A percentile compares a stretch with the other conserved stretches of the same genome.
Evolutionary conservation across 1,140 invertebrate species (phyloP).

Genomic region (Nymphalis io): DNA sequence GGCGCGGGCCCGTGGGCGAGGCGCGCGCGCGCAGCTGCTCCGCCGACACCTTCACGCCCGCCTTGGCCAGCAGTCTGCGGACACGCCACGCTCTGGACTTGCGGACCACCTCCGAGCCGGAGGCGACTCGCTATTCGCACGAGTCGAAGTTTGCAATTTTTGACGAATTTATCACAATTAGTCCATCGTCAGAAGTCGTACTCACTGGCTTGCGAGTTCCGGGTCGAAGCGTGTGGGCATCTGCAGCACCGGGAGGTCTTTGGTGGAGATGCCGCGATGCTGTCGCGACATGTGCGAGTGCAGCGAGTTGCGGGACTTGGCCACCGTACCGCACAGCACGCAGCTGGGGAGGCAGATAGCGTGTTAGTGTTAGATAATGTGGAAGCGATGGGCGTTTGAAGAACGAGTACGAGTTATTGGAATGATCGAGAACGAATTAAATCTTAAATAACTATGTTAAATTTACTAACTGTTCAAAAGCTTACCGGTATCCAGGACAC

Average conservation of each 20-base stretch:
- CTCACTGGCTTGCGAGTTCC: conserved; percentile 88
- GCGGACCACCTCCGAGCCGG: no score
- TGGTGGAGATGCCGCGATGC: conserved; percentile 94
- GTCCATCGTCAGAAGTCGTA: no score
- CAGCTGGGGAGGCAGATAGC: conserved; percentile 81
- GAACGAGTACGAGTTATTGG: background rate
- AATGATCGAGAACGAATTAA: background rate
- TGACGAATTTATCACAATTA: no score
- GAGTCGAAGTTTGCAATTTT: no score
- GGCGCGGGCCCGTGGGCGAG: conserved; percentile 90
- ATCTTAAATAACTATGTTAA: background rate
- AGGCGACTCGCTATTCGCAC: no score
- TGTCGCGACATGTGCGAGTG: conserved; percentile 96
- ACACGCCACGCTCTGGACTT: background rate
- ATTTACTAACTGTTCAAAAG: no score
- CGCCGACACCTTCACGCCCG: conserved; percentile 92
- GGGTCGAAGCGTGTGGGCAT: conserved; percentile 96
- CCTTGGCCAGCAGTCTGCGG: conserved; percentile 88
- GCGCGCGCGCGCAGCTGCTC: conserved; percentile 90
- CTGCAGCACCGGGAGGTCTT: conserved; percentile 93
- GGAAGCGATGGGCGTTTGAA: background rate
- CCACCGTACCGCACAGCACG: conserved; percentile 94
- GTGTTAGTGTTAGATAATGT: conserved; percentile 7
- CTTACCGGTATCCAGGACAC: conserved; percentile 90
- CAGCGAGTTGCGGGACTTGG: conserved; percentile 93